Base-by-base conservation (phyloP, 2,113 vertebrate species). In the Channa maculata region DNA sequence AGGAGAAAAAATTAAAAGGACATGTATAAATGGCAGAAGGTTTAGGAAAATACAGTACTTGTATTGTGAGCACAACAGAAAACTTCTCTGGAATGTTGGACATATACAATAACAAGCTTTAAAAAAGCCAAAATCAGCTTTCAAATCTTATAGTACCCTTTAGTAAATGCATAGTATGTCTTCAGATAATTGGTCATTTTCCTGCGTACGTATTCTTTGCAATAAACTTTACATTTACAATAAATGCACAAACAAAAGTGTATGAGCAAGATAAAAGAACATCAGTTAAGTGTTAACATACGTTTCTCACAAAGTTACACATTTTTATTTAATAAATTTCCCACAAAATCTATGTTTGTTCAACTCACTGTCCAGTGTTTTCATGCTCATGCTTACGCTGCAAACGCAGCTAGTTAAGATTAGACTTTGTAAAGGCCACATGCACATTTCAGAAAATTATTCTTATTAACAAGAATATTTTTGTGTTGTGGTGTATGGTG, bases 321-420 rank as follows among this genome's bases (percentile, higher is more conserved):
- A 88, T 68, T 38, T 11, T 53, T 69, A 77, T 66, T 83, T 67
- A 62, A 86, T 84, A 2, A 61, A 61, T 67, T 65, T 75, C 62
- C 39, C 69, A 63, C 82, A 86, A 49, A 85, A 86, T 81, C 62
- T 37, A 51, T 66, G 67, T 77, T 77, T 70, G 37, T 59, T 71
- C 64, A 82, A 87, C 73, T 73, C 58, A 50, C 8, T 53, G 66
- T 78, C 83, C 71, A 72, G 57, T 80, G 71, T 81, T 79, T 70
- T 71, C 87, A 90, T 93, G 91, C 86, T 86, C 90, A 93, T 91
- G 92, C 91, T 85, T 60, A 79, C 41, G 86, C 84, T 89, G 87
- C 50, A 87, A 69, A 86, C 59, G 67, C 68, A 86, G 84, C 86
- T 85, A 82, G 69, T 88, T 24, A 24, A 24, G 24, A 24, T 24